phyloP scores from a whole-genome alignment of 1,140 invertebrate genomes.

The Pinna nobilis region DNA sequence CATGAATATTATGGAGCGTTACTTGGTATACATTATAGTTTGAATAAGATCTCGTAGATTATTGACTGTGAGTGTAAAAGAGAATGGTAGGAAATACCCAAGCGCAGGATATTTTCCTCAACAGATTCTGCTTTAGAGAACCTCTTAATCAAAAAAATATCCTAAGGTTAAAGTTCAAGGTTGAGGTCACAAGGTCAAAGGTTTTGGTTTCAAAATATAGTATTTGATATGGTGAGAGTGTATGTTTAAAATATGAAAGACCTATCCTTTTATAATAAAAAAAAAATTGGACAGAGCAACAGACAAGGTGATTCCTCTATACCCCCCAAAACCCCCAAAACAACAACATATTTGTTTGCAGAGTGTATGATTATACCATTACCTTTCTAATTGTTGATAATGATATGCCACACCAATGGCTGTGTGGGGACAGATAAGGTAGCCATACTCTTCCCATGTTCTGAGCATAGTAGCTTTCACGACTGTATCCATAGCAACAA shows the following conservation, averaged over 20 bases:
- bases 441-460: conserved; percentile 73
- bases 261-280: neutral
- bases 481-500: conserved; percentile 57
- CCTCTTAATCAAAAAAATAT: too few species aligned
- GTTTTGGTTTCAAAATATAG: too few species aligned
- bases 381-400: conserved; percentile 50
- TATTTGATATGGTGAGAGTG: neutral
- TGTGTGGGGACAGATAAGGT: conserved; percentile 76
- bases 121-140: too few species aligned
- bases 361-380: neutral
- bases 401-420: conserved; percentile 74
- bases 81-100: neutral
- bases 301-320: neutral
- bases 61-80: too few species aligned
- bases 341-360: neutral
- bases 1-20: too few species aligned
- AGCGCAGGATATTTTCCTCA: too few species aligned
- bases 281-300: neutral
- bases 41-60: too few species aligned
- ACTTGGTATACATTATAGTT: too few species aligned
- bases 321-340: neutral
- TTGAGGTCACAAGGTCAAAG: too few species aligned
- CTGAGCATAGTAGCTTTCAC: conserved; percentile 70
- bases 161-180: too few species aligned
- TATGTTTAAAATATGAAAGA: neutral